A percentile compares a stretch with the other conserved stretches of the same genome.
These are phyloP conservation scores for Sebastes trivittatus DNA, from an alignment of 2,797 vertebrate species.

Conservation along the genomic window DNA sequence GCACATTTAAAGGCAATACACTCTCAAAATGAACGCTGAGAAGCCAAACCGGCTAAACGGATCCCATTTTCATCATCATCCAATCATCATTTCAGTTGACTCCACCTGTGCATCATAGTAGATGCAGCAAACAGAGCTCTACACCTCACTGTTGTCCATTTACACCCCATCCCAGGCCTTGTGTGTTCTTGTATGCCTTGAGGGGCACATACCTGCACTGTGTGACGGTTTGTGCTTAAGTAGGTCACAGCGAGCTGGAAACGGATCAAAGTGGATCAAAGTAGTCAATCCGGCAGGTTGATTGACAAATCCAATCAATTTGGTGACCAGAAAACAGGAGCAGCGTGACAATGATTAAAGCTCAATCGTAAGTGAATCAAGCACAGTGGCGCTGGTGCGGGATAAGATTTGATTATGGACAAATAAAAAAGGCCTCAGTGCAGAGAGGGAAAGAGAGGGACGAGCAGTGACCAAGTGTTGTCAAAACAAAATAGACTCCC, in stretches of 20 bases:
- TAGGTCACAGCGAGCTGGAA: conserved; percentile 15
- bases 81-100: not conserved
- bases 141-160: not conserved
- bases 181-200: not conserved
- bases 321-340: conserved; percentile 38
- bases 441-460: conserved; percentile 21
- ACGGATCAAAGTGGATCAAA: conserved; percentile 27
- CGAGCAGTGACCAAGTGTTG: conserved; percentile 42
- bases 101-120: not conserved
- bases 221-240: conserved; percentile 14
- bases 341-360: conserved; percentile 65
- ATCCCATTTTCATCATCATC: not conserved
- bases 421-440: conserved; percentile 58
- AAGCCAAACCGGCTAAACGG: conserved; percentile 16
- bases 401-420: conserved; percentile 66
- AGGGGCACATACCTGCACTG: conserved; percentile 9
- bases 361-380: conserved; percentile 43
- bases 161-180: not conserved
- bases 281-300: conserved; percentile 9
- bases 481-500: conserved; percentile 58
- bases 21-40: not conserved
- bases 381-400: conserved; percentile 10
- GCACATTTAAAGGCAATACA: not conserved
- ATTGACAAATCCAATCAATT: conserved; percentile 52
- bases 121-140: not conserved